Base-by-base conservation (phyloP, 2,113 vertebrate genomes). In the Hypanus sabinus region DNA sequence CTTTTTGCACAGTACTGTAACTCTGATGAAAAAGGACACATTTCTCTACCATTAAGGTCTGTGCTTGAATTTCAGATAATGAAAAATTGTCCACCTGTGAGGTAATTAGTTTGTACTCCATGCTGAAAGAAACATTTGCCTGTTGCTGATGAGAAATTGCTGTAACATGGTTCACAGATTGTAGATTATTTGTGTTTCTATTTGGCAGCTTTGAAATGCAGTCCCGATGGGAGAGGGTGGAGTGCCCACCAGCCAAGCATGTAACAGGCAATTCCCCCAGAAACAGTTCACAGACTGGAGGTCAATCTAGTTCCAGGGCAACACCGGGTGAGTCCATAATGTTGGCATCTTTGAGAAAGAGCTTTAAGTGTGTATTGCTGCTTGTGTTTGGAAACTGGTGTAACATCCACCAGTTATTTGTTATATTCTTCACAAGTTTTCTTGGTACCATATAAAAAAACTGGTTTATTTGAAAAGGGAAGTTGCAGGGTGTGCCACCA, bases 151-250 rank as follows among this genome's bases (percentile, higher is more conserved):
- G 85, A 90, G 38, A 73, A 73, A 55, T 73, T 93, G 65, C 36
- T 46, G 20, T 36, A 2, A 22, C 24, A 16, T 73, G 91, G 65
- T 75, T 93, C 24, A 75, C 70, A 12, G 91, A 93, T 27, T 30
- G 22, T 55, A 38, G 24, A 93, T 73, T 73, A 24, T 73, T 93
- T 93, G 9, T 93, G 91, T 93, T 27, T 93, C 70, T 93, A 10
- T 71, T 73, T n/a, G 16, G 68, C 71, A 75, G 20, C 70, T 93
- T 93, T 93, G 91, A 93, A 73, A 36, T 93, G 70, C 91, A 93
- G 22, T 70, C 91, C 91, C 91, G 38, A 24, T 93, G 91, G 91
- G 91, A 93, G 91, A 93, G 91, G 91, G 91, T 93, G 91, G 91
- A 93, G 91, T 46, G 38, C 33, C 91, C 91, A 38, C 11, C 24